These are phyloP conservation scores for Apus apus DNA, from an alignment of 2,113 vertebrate species.

Conservation along the genomic window DNA sequence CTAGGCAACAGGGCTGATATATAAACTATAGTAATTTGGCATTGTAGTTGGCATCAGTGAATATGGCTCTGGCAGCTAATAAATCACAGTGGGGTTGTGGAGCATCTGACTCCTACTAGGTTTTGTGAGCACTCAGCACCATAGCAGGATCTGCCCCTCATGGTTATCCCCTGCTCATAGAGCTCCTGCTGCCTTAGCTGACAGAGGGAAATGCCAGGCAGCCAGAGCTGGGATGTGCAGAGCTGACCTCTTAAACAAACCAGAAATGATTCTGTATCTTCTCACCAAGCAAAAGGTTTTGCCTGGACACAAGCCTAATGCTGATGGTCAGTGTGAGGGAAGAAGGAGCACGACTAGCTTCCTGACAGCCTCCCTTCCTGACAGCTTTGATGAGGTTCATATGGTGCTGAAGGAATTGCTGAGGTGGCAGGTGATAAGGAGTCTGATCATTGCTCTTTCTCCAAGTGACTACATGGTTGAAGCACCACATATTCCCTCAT, in stretches of 20 bases:
- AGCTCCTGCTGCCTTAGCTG: not conserved
- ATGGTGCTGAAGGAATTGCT: not conserved
- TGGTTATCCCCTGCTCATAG: not conserved
- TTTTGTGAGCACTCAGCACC: not conserved
- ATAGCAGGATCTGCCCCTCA: not conserved
- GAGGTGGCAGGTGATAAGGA: not conserved
- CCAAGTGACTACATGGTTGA: accelerated
- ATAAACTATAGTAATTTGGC: not conserved
- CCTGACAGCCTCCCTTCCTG: not conserved
- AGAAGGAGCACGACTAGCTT: not conserved
- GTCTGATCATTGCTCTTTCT: not conserved
- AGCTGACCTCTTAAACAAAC: not conserved
- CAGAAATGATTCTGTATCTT: not conserved
- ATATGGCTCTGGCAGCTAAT: not conserved
- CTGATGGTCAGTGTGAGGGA: not conserved
- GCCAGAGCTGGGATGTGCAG: not conserved
- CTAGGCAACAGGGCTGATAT: not conserved
- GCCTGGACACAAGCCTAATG: not conserved
- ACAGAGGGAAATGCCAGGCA: not conserved
- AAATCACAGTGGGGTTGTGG: not conserved
- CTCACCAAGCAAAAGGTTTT: not conserved
- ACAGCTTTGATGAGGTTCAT: not conserved
- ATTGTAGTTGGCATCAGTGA: not conserved
- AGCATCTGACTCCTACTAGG: not conserved
- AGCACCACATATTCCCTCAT: accelerated